Evolutionary conservation across 2,797 vertebrate genomes (phyloP).

Genomic region (Channallabes apus): DNA sequence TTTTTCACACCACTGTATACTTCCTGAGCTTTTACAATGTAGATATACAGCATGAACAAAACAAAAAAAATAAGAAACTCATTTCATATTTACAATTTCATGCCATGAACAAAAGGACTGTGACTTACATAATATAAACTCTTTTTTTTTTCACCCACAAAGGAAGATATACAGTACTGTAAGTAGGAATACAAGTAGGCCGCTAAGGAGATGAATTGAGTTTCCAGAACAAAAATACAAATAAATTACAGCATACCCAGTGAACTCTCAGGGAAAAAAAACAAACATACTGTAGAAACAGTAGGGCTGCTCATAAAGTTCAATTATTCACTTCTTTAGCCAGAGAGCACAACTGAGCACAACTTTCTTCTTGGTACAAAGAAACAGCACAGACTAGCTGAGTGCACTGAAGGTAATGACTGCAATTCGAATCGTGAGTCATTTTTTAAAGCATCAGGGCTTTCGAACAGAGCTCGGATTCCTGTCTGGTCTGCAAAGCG

Average conservation of each 20-base stretch:
- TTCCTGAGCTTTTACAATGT: not conserved
- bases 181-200: slow-evolving; percentile 7
- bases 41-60: not conserved
- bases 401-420: slow-evolving; percentile 10
- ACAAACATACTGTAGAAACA: not conserved
- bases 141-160: not conserved
- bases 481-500: slow-evolving; percentile 41
- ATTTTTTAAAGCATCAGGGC: slow-evolving; percentile 18
- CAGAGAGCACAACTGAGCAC: slow-evolving; percentile 6
- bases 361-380: not conserved
- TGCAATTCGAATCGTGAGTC: slow-evolving; percentile 1
- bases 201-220: not conserved
- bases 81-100: slow-evolving; percentile 9
- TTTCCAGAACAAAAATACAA: not conserved
- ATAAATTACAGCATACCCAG: not conserved
- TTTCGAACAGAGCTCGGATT: not conserved
- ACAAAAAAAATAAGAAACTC: not conserved
- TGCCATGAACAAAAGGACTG: not conserved
- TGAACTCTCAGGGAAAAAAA: not conserved
- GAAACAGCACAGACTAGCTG: not conserved
- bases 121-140: slow-evolving; percentile 7
- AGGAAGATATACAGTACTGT: not conserved
- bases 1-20: no score
- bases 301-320: not conserved
- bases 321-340: slow-evolving; percentile 20